Base-by-base conservation (phyloP, 1,140 invertebrate species). In the Marisa cornuarietis region DNA sequence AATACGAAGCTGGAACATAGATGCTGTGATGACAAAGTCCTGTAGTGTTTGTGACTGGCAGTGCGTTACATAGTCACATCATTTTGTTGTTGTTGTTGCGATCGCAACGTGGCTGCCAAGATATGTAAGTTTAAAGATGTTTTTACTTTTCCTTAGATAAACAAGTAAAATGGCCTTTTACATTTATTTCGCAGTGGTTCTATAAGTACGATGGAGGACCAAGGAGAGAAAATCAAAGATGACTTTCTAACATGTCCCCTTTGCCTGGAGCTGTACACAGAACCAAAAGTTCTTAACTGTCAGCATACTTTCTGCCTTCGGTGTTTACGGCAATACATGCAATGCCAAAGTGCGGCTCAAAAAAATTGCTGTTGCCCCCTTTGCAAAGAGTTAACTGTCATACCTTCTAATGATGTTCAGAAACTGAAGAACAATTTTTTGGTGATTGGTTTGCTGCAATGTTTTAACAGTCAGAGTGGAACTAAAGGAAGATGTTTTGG, bases 261-360 rank as follows among this genome's bases (percentile, higher is more conserved):
- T n/a, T 84, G 83, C 74, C 31, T 71, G 58, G 69, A 83, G 13
- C 65, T 74, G 18, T 84, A 52, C 51, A 72, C 18, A 22, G 75
- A 81, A 31, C 81, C 82, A 26, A 63, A 79, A 62, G 66, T 81
- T 61, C 74, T 84, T 26, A 52, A 76, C 31, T 84, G 83, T 52
- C 79, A 79, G 71, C 83, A 84, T 54, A 83, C 83, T 18, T 84
- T 80, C 71, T 84, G 83, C 72, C 72, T 75, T 14, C 49, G 65
- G 0, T 84, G 83, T 78, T 31, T 84, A 49, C 63, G 81, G 71
- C 51, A 69, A 51, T 78, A 79, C 24, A 31, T 82, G 13, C 63
- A 31, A 16, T 26, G 71, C 71, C 54, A 82, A 52, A 54, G 54
- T 5, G 80, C 62, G 10, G 8, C 20, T 5, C 7, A 20, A 1